Conservation (phyloP, 1,140 invertebrate genomes). For the Procambarus virginalis region DNA sequence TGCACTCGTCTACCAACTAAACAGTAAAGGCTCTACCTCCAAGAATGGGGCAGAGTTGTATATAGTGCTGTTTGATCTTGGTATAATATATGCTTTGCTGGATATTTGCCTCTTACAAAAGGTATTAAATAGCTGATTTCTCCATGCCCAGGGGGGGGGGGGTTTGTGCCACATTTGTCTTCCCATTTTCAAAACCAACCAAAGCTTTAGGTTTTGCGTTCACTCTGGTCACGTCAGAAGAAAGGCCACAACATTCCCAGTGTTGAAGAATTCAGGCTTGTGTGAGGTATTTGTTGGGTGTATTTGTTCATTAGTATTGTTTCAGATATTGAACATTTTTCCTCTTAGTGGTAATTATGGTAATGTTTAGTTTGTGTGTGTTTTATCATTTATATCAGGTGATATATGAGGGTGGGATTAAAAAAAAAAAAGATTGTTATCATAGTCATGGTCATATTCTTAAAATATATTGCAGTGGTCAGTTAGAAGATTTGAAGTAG, state of each 20-base stretch:
- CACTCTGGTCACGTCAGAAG: not conserved
- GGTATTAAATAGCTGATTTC: not conserved
- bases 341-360: not conserved
- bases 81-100: not conserved
- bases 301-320: constrained; percentile 45
- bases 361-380: too few relatives aligned
- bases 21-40: not conserved
- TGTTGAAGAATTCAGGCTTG: constrained; percentile 56
- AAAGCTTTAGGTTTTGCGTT: not conserved
- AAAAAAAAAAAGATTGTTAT: not conserved
- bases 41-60: not conserved
- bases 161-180: not conserved
- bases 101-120: not conserved
- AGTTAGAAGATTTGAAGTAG: not conserved
- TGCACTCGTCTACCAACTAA: not conserved
- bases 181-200: not conserved
- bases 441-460: not conserved
- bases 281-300: constrained; percentile 42
- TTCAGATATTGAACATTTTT: not conserved
- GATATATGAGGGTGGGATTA: not conserved
- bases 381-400: not conserved
- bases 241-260: constrained; percentile 13
- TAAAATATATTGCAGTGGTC: not conserved
- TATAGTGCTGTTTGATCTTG: constrained; percentile 1
- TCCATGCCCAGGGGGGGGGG: not conserved